These are phyloP conservation scores for Scaptomyza flava DNA, from an alignment of 2,888 invertebrate species.

Conservation along the genomic window DNA sequence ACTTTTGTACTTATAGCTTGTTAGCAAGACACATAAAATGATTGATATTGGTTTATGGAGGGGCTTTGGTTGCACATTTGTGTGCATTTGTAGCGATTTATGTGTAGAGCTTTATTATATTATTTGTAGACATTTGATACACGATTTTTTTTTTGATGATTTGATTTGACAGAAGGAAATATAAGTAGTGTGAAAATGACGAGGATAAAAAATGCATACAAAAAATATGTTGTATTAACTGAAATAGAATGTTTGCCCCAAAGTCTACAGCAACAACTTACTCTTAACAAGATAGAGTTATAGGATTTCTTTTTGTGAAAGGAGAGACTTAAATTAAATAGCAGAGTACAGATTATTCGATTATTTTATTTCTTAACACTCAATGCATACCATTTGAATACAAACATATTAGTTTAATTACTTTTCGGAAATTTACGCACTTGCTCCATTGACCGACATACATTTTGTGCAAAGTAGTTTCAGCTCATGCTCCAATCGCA, in stretches of 20 bases:
- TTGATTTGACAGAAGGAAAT: not conserved
- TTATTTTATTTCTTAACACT: not conserved
- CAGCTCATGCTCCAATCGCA: slow-evolving; percentile 61
- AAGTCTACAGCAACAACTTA: not conserved
- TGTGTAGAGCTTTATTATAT: slow-evolving; percentile 18
- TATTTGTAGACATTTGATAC: slow-evolving; percentile 7
- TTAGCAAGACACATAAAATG: slow-evolving; percentile 45
- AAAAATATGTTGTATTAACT: too few relatives aligned
- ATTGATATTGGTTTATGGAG: slow-evolving; percentile 44
- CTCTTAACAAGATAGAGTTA: not conserved
- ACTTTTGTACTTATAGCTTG: slow-evolving; percentile 52
- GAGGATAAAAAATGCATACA: too few relatives aligned
- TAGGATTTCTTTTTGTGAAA: not conserved
- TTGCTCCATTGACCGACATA: slow-evolving; percentile 71
- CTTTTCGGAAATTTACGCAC: slow-evolving; percentile 38
- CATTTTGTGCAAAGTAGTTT: not conserved
- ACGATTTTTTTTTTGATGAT: too few relatives aligned
- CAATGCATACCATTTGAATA: slow-evolving; percentile 32
- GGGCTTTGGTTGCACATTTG: slow-evolving; percentile 28
- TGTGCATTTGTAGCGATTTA: slow-evolving; percentile 19
- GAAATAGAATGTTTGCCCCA: not conserved
- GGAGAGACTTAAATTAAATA: not conserved
- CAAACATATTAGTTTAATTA: slow-evolving; percentile 13
- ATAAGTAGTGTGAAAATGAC: slow-evolving; percentile 31
- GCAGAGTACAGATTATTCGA: slow-evolving; percentile 28